Percentiles rank a stretch among this genome's conserved stretches.
phyloP scores from a whole-genome alignment of 2,797 vertebrate species.

The Choloepus didactylus region DNA sequence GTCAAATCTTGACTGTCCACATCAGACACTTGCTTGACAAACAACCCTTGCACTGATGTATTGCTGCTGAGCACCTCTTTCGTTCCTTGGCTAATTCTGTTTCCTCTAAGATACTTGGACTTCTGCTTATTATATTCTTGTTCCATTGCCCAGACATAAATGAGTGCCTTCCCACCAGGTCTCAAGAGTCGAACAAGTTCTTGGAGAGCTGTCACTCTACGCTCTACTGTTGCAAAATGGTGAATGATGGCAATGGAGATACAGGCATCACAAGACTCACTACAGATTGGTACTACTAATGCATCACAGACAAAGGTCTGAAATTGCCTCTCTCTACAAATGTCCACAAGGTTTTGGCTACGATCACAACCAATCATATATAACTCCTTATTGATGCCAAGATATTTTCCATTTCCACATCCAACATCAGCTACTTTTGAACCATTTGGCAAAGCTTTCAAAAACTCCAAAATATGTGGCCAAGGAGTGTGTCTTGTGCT shows the following conservation, averaged over 20 bases:
- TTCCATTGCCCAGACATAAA: constrained; percentile 99
- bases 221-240: constrained; percentile 95
- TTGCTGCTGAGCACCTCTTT: constrained; percentile 1
- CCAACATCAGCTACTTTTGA: too few species aligned
- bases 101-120: constrained; percentile 95
- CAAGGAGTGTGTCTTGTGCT: constrained; percentile 86
- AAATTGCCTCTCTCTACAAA: constrained; percentile 92
- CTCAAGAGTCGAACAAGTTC: constrained; percentile 94
- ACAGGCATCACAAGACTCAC: constrained; percentile 93
- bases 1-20: constrained; percentile 18
- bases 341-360: constrained; percentile 93
- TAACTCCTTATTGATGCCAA: constrained; percentile 78
- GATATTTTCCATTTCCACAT: too few species aligned
- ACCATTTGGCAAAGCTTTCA: too few species aligned
- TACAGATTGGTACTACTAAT: constrained; percentile 91
- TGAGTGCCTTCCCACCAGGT: constrained; percentile 94
- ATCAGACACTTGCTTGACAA: neutral
- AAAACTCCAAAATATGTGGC: too few species aligned
- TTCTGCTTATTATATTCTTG: constrained; percentile 95
- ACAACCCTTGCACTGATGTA: fast-evolving
- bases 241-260: constrained; percentile 97
- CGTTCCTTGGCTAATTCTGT: constrained; percentile 69
- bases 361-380: constrained; percentile 94
- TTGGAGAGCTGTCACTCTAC: constrained; percentile 91
- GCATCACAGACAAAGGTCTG: constrained; percentile 94